phyloP scores from a whole-genome alignment of 2,113 vertebrate genomes.

The Cnemophilus loriae region DNA sequence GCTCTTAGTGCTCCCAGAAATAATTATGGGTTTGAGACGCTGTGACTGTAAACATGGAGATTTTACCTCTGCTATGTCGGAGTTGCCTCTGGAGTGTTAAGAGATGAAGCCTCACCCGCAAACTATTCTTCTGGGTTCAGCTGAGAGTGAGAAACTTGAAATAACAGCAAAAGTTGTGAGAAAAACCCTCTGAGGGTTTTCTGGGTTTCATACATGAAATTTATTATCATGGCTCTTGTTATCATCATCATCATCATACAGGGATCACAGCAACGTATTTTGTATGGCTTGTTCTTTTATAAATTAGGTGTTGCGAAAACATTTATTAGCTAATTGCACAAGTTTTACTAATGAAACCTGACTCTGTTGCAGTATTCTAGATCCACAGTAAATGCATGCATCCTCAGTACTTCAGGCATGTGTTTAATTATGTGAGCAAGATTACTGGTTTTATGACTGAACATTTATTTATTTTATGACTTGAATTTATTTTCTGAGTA shows the following conservation, averaged over 20 bases:
- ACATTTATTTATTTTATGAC: not conserved
- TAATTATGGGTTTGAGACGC: not conserved
- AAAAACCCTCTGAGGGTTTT: not conserved
- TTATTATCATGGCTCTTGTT: not conserved
- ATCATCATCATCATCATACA: not conserved
- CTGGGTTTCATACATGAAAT: not conserved
- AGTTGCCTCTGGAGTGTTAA: not conserved
- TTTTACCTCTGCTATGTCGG: not conserved
- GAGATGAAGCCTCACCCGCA: not conserved
- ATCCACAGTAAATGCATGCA: not conserved
- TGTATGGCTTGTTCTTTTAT: not conserved
- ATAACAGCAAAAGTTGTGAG: not conserved
- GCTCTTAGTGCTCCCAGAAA: not conserved
- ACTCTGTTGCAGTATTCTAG: not conserved
- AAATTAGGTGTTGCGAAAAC: not conserved
- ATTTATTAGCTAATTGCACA: not conserved
- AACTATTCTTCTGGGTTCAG: not conserved
- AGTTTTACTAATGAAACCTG: not conserved
- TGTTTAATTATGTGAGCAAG: not conserved
- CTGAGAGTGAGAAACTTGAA: not conserved
- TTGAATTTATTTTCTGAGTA: not conserved
- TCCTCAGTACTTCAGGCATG: not conserved
- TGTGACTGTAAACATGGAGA: not conserved
- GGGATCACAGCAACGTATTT: not conserved
- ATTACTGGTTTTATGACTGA: not conserved